phyloP scores from a whole-genome alignment of 2,113 vertebrate genomes.

The Crypturellus undulatus region DNA sequence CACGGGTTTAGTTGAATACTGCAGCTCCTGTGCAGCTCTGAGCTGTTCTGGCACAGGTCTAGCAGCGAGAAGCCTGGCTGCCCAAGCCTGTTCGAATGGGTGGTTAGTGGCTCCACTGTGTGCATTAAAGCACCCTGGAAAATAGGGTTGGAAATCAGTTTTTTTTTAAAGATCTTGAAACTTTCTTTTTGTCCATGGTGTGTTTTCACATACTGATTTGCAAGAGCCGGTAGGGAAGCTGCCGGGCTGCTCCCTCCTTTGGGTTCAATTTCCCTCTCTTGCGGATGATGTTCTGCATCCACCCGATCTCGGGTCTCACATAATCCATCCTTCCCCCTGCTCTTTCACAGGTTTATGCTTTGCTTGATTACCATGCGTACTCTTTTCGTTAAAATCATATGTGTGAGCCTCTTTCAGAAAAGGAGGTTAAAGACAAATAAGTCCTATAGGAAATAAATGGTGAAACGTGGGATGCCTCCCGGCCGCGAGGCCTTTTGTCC shows the following conservation, averaged over 20 bases:
- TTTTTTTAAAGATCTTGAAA: not conserved
- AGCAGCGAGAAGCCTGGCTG: not conserved
- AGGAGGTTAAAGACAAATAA: not conserved
- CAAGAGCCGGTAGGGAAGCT: constrained; percentile 10
- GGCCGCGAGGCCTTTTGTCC: too few species aligned
- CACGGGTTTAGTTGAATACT: not conserved
- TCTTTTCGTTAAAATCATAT: not conserved
- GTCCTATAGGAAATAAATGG: not conserved
- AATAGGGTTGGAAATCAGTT: not conserved
- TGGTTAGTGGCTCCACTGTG: not conserved
- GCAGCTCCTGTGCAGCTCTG: not conserved
- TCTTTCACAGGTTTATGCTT: not conserved
- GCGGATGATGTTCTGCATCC: not conserved
- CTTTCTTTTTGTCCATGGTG: not conserved
- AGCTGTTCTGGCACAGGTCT: not conserved
- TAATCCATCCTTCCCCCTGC: not conserved
- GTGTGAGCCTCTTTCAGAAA: not conserved
- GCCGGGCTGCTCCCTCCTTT: constrained; percentile 23
- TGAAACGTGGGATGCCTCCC: not conserved
- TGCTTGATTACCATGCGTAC: not conserved
- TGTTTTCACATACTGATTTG: constrained; percentile 5
- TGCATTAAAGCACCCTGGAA: not conserved
- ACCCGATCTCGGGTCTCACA: not conserved
- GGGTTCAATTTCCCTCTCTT: not conserved
- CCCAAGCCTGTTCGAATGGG: not conserved